Evolutionary conservation across 1,140 invertebrate species (phyloP), one percentile per base, ranked within the genome.

Genomic region (Pseudomyrmex flavicornis): DNA sequence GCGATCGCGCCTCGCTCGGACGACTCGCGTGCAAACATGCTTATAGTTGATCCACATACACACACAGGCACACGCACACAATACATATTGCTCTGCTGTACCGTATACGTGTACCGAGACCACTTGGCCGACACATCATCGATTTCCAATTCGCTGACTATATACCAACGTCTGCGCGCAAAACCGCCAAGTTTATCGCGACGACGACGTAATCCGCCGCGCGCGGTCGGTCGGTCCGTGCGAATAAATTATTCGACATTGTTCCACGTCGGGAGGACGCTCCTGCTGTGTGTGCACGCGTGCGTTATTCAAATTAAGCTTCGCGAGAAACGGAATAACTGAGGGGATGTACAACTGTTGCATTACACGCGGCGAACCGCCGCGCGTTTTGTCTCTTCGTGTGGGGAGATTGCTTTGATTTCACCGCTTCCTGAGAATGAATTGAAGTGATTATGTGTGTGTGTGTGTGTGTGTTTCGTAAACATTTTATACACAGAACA

Each of bases 61-160:
- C 5, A 35, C 26, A 35, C 26, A n/a, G n/a, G n/a, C n/a, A 35
- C 26, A 35, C 26, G 5, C 35, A 50, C 66, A 72, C 44, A 7
- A n/a, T 13, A 20, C 52, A 48, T 17, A 35, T 35, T 66, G 61
- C 62, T 75, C 52, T 54, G 80, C 54, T 83, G 26, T 46, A 35
- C 2, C 20, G 62, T 66, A 20, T 48, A 35, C 44, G 35, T 35
- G 35, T 35, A 3, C 5, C 35, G 35, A 35, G 35, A 35, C 35
- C 5, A 66, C 46, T 15, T 48, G 85, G 77, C 26, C 72, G 65
- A 82, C 73, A 68, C 85, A 90, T 90, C 89, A 90, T 90, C 89
- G 89, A 90, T 90, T 90, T 88, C 87, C 89, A 79, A 90, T 90
- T 90, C 80, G 75, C 83, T 56, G 83, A n/a, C 85, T 66, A 80